phyloP scores from a whole-genome alignment of 2,113 vertebrate genomes.

The Zapus hudsonius region DNA sequence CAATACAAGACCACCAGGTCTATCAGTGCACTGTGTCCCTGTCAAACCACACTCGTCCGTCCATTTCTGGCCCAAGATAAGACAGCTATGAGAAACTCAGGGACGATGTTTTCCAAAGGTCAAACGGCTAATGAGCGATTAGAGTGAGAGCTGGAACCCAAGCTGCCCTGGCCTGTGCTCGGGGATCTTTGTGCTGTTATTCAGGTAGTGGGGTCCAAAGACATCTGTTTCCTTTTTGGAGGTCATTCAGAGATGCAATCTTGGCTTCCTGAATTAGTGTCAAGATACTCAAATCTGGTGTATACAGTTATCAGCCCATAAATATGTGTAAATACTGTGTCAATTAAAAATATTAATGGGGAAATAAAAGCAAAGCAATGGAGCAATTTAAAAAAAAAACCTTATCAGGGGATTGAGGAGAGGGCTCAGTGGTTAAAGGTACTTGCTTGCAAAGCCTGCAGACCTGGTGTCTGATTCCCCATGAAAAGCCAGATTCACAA shows the following conservation, averaged over 20 bases:
- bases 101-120: neutral
- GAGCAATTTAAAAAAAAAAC: too few species aligned
- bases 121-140: neutral
- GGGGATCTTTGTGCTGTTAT: neutral
- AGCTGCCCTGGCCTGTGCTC: neutral
- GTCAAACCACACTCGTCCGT: neutral
- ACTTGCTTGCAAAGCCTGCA: too few species aligned
- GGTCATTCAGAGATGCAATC: neutral
- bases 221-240: neutral
- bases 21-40: neutral
- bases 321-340: too few species aligned
- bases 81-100: neutral
- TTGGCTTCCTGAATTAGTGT: neutral
- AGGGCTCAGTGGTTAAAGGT: too few species aligned
- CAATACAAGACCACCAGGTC: too few species aligned
- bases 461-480: too few species aligned
- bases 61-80: neutral
- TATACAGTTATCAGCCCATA: conserved; percentile 30
- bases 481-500: too few species aligned
- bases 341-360: too few species aligned
- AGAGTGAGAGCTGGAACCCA: neutral
- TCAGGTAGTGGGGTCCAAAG: too few species aligned
- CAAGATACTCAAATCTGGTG: neutral
- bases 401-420: neutral
- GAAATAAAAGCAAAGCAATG: too few species aligned